phyloP scores from a whole-genome alignment of 2,113 vertebrate genomes.

The Corythornis vintsioides region DNA sequence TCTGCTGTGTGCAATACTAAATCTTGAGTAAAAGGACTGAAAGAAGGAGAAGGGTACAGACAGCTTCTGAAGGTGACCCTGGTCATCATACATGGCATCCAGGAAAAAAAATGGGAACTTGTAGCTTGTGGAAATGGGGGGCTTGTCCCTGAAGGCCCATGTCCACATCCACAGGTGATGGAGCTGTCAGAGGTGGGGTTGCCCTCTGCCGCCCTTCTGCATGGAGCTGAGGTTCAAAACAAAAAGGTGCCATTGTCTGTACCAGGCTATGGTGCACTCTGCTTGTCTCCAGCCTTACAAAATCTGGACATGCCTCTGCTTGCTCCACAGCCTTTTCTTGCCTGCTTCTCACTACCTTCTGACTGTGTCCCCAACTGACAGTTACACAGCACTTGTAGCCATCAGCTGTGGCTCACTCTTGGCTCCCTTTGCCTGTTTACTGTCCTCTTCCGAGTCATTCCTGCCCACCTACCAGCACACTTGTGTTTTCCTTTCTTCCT shows the following conservation, averaged over 20 bases:
- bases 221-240: background rate
- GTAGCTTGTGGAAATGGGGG: background rate
- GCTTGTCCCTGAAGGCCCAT: background rate
- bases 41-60: background rate
- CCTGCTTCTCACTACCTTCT: background rate
- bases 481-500: background rate
- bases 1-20: rapidly evolving
- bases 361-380: rapidly evolving
- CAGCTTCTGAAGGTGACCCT: background rate
- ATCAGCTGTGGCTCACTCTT: background rate
- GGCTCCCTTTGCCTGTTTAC: background rate
- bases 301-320: rapidly evolving
- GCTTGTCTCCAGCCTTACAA: background rate
- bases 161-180: background rate
- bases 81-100: background rate
- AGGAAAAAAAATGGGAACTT: background rate
- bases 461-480: background rate
- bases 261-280: background rate
- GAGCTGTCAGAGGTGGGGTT: background rate
- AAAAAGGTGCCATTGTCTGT: background rate
- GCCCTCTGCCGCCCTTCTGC: background rate
- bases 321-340: background rate
- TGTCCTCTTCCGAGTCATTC: background rate
- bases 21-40: background rate
- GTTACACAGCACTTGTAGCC: background rate